Conservation (phyloP, 2,797 vertebrate species). For the Lutjanus campechanus region DNA sequence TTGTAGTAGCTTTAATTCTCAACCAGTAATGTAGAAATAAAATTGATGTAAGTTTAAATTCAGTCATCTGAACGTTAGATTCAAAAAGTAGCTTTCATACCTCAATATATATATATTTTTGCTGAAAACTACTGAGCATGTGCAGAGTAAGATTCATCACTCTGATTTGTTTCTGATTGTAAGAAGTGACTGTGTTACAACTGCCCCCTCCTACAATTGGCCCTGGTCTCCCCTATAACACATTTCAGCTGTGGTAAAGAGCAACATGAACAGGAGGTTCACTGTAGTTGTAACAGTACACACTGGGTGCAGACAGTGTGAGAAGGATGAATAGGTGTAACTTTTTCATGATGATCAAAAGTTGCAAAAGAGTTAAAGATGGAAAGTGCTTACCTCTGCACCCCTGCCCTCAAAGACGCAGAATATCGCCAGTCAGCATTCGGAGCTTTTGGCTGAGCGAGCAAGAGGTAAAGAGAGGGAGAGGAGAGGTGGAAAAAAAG, state of each 20-base stretch:
- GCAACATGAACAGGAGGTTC: not conserved
- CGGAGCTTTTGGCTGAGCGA: slow-evolving; percentile 94
- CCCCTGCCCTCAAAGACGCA: slow-evolving; percentile 95
- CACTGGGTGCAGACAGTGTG: not conserved
- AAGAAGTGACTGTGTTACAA: too few species aligned
- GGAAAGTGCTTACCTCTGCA: slow-evolving; percentile 93
- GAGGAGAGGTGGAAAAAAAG: slow-evolving; percentile 5
- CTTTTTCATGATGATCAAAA: slow-evolving; percentile 51
- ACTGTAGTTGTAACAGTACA: not conserved
- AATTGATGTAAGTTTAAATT: too few species aligned
- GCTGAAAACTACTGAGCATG: too few species aligned
- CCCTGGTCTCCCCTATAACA: not conserved
- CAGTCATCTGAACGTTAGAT: too few species aligned
- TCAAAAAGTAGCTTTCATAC: too few species aligned
- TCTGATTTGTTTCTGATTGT: too few species aligned
- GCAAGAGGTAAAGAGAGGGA: slow-evolving; percentile 62
- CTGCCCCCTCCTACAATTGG: too few species aligned
- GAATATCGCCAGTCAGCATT: slow-evolving; percentile 99
- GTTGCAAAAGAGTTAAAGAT: slow-evolving; percentile 62
- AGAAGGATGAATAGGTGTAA: slow-evolving; percentile 9
- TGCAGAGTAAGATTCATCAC: too few species aligned
- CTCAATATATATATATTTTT: too few species aligned
- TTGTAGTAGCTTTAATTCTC: too few species aligned
- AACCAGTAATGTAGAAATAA: too few species aligned
- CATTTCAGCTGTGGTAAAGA: not conserved